Evolutionary conservation across 2,797 vertebrate genomes (phyloP).

Genomic region (Schizopygopsis pylzovi): DNA sequence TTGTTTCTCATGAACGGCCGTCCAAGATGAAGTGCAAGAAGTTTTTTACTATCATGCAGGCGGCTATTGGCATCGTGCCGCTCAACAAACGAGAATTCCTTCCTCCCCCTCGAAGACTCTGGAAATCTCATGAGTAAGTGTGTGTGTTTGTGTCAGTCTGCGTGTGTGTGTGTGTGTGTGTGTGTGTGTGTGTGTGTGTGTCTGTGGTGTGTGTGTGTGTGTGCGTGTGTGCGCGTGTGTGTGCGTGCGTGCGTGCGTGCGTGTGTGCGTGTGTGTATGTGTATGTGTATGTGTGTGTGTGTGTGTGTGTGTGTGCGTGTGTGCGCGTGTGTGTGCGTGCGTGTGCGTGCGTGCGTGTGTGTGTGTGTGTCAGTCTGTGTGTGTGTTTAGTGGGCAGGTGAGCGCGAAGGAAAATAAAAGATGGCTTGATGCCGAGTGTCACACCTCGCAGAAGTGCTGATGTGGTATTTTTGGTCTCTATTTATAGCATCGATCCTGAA

Average conservation of each 20-base stretch:
- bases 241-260: conserved; percentile 63
- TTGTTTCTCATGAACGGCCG: neutral
- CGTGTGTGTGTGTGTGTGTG: conserved; percentile 65
- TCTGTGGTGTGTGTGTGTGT: conserved; percentile 66
- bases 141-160: neutral
- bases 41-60: conserved; percentile 89
- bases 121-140: conserved; percentile 87
- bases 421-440: conserved; percentile 18
- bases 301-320: conserved; percentile 65
- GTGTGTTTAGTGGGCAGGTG: conserved; percentile 25
- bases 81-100: conserved; percentile 92
- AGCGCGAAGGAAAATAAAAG: conserved; percentile 12
- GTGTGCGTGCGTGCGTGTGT: conserved; percentile 64
- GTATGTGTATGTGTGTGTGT: conserved; percentile 59
- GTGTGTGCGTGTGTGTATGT: conserved; percentile 60
- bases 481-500: conserved; percentile 36
- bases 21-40: conserved; percentile 90
- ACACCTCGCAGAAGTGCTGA: conserved; percentile 39
- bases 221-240: conserved; percentile 60
- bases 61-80: conserved; percentile 87
- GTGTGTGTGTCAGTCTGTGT: conserved; percentile 45
- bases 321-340: conserved; percentile 59
- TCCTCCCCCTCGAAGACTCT: conserved; percentile 85
- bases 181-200: conserved; percentile 50
- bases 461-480: conserved; percentile 30